Conservation (phyloP, 2,113 vertebrate species). For the Corynorhinus townsendii region DNA sequence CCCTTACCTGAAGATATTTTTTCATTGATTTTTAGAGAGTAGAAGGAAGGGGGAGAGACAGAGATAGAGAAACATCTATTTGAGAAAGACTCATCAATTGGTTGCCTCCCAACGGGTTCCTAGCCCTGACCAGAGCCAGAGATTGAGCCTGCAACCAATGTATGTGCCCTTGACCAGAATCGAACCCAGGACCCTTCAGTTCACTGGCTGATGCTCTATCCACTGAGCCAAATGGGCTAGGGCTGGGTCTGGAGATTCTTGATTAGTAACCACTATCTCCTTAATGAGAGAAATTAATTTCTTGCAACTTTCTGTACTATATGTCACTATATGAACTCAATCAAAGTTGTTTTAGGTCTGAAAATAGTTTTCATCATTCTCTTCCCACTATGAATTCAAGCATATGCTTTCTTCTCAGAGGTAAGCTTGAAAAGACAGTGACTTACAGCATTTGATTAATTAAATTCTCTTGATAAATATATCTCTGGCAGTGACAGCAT, state of each 20-base stretch:
- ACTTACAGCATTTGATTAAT: neutral
- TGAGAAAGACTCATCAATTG: too few species aligned
- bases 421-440: neutral
- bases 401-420: neutral
- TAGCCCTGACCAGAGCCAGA: too few species aligned
- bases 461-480: slow-evolving; percentile 23
- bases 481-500: neutral
- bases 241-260: neutral
- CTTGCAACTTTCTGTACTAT: neutral
- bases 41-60: too few species aligned
- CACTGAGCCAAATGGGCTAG: too few species aligned
- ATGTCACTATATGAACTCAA: neutral
- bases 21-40: too few species aligned
- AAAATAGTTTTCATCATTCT: slow-evolving; percentile 16
- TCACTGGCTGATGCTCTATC: too few species aligned
- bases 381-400: slow-evolving; percentile 8
- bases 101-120: too few species aligned
- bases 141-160: too few species aligned
- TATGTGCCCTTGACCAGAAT: too few species aligned
- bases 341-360: neutral
- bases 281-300: neutral
- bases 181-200: too few species aligned
- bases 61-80: too few species aligned
- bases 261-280: neutral
- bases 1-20: too few species aligned